Evolutionary conservation across 1,140 invertebrate species (phyloP).

Genomic region (Drosophila nannoptera): DNA sequence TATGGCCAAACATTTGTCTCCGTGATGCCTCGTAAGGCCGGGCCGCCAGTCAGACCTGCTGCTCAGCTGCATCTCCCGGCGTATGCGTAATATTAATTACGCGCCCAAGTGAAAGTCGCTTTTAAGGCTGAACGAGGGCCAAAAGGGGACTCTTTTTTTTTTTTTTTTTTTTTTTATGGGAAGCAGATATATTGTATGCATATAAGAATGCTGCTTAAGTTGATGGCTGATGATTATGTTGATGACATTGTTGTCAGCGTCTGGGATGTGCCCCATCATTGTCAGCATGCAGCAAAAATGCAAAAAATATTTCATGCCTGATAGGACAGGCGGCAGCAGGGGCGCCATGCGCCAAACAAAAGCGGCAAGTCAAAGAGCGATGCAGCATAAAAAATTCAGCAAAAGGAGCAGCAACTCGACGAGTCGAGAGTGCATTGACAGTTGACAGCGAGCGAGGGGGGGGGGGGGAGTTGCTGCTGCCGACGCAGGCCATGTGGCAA

Average conservation of each 20-base stretch:
- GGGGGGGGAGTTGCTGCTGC: background rate
- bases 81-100: slow-evolving; percentile 48
- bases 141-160: slow-evolving; percentile 5
- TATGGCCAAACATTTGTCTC: slow-evolving; percentile 69
- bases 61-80: slow-evolving; percentile 10
- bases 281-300: slow-evolving; percentile 37
- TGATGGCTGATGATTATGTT: slow-evolving; percentile 60
- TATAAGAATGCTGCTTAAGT: slow-evolving; percentile 42
- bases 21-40: background rate
- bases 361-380: slow-evolving; percentile 68
- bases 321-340: slow-evolving; percentile 47
- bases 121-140: background rate
- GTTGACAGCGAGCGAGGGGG: slow-evolving; percentile 51
- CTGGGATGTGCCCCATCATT: slow-evolving; percentile 33
- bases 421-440: slow-evolving; percentile 69
- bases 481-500: slow-evolving; percentile 26
- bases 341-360: slow-evolving; percentile 44
- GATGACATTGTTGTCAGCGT: slow-evolving; percentile 63
- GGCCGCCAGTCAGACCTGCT: background rate
- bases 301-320: slow-evolving; percentile 53
- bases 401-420: slow-evolving; percentile 51
- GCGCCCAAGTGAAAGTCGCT: slow-evolving; percentile 2
- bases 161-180: slow-evolving; percentile 19
- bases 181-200: background rate
- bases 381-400: slow-evolving; percentile 72